phyloP scores from a whole-genome alignment of 1,140 invertebrate species.

The Hycleus phaleratus region DNA sequence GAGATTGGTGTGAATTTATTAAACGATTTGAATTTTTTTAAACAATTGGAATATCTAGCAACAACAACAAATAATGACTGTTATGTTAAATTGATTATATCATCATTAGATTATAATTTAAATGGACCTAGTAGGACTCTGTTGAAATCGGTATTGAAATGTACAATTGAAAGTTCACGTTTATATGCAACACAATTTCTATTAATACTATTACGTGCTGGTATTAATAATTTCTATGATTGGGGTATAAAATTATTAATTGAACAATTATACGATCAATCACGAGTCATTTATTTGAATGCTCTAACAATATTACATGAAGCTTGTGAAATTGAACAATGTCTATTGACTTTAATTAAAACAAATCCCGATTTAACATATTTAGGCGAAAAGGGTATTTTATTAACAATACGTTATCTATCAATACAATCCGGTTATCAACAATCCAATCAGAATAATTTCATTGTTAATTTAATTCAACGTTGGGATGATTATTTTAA shows the following conservation, averaged over 20 bases:
- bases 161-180: constrained; percentile 63
- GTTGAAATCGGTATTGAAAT: constrained; percentile 59
- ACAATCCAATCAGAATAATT: constrained; percentile 58
- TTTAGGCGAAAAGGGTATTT: constrained; percentile 73
- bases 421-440: constrained; percentile 63
- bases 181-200: constrained; percentile 87
- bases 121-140: constrained; percentile 66
- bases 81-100: constrained; percentile 87
- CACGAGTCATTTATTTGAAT: constrained; percentile 63
- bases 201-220: constrained; percentile 70
- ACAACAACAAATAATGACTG: constrained; percentile 79
- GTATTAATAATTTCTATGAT: constrained; percentile 51
- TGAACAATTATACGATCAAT: constrained; percentile 72
- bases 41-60: constrained; percentile 67
- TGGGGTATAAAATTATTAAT: constrained; percentile 82
- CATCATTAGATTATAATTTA: constrained; percentile 76
- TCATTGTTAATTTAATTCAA: constrained; percentile 63
- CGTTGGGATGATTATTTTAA: constrained; percentile 69
- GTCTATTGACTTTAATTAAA: constrained; percentile 69
- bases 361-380: constrained; percentile 66
- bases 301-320: constrained; percentile 84
- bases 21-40: constrained; percentile 69
- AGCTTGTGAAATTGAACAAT: constrained; percentile 80
- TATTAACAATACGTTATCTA: constrained; percentile 75
- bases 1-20: constrained; percentile 64